Base-by-base conservation (phyloP, 2,888 invertebrate species). In the Toxonevra muliebris region DNA sequence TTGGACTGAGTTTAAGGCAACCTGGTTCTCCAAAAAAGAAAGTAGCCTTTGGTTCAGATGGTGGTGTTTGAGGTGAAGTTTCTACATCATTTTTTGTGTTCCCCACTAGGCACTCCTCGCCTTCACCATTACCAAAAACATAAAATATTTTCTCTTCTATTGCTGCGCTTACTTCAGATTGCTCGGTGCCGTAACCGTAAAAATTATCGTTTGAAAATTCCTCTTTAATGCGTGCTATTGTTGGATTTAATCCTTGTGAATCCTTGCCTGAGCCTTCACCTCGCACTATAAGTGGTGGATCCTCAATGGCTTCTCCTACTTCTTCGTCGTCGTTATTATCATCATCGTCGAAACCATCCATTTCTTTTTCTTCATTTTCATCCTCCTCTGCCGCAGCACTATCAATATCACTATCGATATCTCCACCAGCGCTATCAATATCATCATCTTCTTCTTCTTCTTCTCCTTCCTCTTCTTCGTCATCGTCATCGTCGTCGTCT, bases 141-240 rank as follows among this genome's bases (percentile, higher is more conserved):
- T 88, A 89, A 86, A 92, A 87, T 0, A 91, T 86, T 1, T 90
- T 88, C 84, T 94, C 95, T 77, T 90, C 90, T 65, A 94, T 91
- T 74, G 88, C 89, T 78, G 93, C 93, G 40, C 92, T 90, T 61
- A 92, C 69, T 19, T 61, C 72, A 0, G 53, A 50, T 17, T 55
- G 30, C 7, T 30, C 30, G 7, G 30, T 7, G 30, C 30, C 30
- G 30, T 30, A 19, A 19, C 12, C 19, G 30, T 40, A n/a, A 12
- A 7, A 15, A 30, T 50, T 42, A 8, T 58, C 43, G 13, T 10
- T 19, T 12, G 58, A 53, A 0, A 65, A 40, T 2, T 52, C 50
- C 1, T 43, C 11, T 12, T 15, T 13, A n/a, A 43, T 15, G 52
- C 41, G 7, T 75, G 75, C 52, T 75, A 71, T 71, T 69, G 80